Percentiles rank a stretch among this genome's conserved stretches.
phyloP scores from a whole-genome alignment of 1,140 invertebrate species.

The Fopius arisanus region DNA sequence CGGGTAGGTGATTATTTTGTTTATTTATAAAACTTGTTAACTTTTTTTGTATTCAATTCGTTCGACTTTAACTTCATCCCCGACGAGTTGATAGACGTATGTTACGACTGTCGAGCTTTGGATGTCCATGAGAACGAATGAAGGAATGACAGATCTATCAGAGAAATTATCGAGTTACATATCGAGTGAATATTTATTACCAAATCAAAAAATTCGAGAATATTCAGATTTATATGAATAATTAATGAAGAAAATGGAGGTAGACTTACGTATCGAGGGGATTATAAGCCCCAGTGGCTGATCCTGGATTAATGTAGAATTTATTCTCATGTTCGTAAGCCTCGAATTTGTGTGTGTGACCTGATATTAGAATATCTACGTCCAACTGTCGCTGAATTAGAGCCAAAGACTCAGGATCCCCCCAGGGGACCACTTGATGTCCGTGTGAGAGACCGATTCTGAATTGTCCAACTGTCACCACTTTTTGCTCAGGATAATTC shows the following conservation, averaged over 20 bases:
- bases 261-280: conserved; percentile 83
- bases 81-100: conserved; percentile 97
- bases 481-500: conserved; percentile 98
- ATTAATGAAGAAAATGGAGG: background rate
- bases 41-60: conserved; percentile 96
- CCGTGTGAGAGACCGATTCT: conserved; percentile 97
- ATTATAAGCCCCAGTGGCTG: conserved; percentile 97
- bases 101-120: conserved; percentile 97
- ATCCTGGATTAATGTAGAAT: conserved; percentile 99
- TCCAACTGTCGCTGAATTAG: conserved; percentile 95
- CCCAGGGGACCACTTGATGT: conserved; percentile 97
- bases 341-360: conserved; percentile 98
- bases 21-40: conserved; percentile 56
- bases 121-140: conserved; percentile 99
- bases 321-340: conserved; percentile 98
- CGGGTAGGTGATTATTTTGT: background rate
- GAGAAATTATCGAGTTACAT: no score
- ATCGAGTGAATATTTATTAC: no score
- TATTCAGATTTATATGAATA: no score
- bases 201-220: no score
- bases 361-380: conserved; percentile 98
- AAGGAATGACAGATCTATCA: conserved; percentile 89
- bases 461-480: conserved; percentile 98
- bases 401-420: conserved; percentile 91
- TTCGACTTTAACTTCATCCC: conserved; percentile 99